A percentile compares a stretch with the other conserved stretches of the same genome.
Conservation (phyloP, 2,888 invertebrate species). For the Diploptera punctata region DNA sequence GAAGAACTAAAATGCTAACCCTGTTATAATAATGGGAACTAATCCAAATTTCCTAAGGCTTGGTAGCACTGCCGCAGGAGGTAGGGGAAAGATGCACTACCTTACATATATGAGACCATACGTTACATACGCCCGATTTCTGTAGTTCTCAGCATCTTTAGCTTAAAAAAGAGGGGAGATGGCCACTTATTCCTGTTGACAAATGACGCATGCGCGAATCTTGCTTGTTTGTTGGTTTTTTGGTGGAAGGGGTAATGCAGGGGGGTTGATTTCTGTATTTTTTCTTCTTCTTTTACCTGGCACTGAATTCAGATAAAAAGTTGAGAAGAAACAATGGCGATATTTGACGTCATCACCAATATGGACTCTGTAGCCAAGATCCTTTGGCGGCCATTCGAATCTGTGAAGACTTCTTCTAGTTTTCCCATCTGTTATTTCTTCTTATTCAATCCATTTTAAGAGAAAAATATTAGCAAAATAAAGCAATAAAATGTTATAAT, state of each 20-base stretch:
- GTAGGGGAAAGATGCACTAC: background rate
- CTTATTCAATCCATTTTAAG: slow-evolving; percentile 5
- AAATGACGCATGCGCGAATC: slow-evolving; percentile 15
- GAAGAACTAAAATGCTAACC: slow-evolving; percentile 23
- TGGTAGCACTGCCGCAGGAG: background rate
- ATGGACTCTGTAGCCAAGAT: slow-evolving; percentile 7
- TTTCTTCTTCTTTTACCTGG: slow-evolving; percentile 20
- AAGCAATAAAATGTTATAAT: background rate
- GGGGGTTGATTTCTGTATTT: slow-evolving; percentile 7
- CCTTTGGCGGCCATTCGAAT: slow-evolving; percentile 37
- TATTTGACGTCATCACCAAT: slow-evolving; percentile 19
- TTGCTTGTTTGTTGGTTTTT: background rate
- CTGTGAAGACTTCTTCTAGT: slow-evolving; percentile 26
- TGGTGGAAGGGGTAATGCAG: background rate
- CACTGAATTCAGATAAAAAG: slow-evolving; percentile 21
- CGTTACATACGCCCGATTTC: background rate
- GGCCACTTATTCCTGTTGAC: background rate
- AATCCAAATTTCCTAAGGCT: slow-evolving; percentile 9
- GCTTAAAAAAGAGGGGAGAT: background rate
- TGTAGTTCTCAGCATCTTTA: background rate
- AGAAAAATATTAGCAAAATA: slow-evolving; percentile 2
- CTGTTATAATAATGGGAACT: slow-evolving; percentile 25
- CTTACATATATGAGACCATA: no score
- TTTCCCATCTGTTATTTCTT: slow-evolving; percentile 21
- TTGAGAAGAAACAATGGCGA: slow-evolving; percentile 20